These are phyloP conservation scores for Crepidodera aurea DNA, from an alignment of 2,888 invertebrate species.

Conservation along the genomic window DNA sequence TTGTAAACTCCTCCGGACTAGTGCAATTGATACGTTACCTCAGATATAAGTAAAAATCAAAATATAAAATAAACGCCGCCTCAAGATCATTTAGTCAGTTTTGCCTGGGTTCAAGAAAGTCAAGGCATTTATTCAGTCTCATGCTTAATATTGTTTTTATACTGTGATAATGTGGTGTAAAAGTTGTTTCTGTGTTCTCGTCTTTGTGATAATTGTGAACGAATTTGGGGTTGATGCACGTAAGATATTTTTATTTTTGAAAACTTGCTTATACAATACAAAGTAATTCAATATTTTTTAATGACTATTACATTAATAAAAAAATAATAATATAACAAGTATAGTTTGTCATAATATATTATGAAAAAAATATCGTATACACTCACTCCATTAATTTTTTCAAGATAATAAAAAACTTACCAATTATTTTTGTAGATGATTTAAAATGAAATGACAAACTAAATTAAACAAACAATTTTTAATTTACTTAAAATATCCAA, in stretches of 20 bases:
- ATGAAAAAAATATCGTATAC: no score
- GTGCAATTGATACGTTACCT: not conserved
- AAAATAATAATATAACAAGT: no score
- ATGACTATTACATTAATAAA: no score
- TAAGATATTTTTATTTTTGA: slow-evolving; percentile 14
- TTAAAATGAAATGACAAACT: no score
- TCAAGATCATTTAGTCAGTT: slow-evolving; percentile 6
- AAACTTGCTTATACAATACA: no score
- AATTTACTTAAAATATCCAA: no score
- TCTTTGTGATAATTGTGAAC: not conserved
- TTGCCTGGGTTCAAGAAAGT: slow-evolving; percentile 19
- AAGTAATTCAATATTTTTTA: no score
- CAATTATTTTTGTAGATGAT: no score
- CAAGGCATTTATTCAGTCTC: slow-evolving; percentile 15
- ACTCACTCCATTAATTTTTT: no score
- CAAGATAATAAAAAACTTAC: no score
- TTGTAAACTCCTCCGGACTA: not conserved
- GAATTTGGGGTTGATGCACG: slow-evolving; percentile 5
- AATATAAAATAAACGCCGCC: slow-evolving; percentile 17
- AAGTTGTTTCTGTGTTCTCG: slow-evolving; percentile 6
- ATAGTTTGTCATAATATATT: no score
- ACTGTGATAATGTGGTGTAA: slow-evolving; percentile 16
- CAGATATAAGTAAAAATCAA: not conserved
- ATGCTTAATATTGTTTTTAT: slow-evolving; percentile 1
- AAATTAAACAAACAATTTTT: no score